These are phyloP conservation scores for Galeopsomyia nigrocyanea DNA, from an alignment of 2,888 invertebrate species.

Conservation along the genomic window DNA sequence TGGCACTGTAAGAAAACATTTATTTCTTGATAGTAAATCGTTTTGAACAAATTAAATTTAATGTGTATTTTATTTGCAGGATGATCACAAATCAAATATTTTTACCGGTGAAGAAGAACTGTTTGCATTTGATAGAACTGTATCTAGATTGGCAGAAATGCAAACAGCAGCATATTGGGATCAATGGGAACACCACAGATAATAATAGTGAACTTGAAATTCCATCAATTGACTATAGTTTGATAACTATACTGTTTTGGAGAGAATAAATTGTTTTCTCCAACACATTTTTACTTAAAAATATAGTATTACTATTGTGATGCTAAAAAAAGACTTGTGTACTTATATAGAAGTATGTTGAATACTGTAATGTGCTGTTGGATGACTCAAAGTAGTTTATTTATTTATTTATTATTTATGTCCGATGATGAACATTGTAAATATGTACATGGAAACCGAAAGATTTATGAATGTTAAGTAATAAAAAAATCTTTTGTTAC, in stretches of 20 bases:
- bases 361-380: conserved; percentile 5
- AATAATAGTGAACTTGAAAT: conserved; percentile 50
- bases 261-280: conserved; percentile 21
- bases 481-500: conserved; percentile 31
- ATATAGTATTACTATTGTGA: conserved; percentile 33
- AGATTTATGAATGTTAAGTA: conserved; percentile 30
- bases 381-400: conserved; percentile 35
- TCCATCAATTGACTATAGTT: conserved; percentile 7
- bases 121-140: conserved; percentile 95
- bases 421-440: conserved; percentile 28
- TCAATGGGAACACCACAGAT: conserved; percentile 74
- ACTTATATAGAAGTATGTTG: conserved; percentile 29
- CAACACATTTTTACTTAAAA: conserved; percentile 20
- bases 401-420: conserved; percentile 43
- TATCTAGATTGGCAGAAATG: conserved; percentile 96
- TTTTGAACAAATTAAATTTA: conserved; percentile 13
- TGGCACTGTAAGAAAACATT: conserved; percentile 74
- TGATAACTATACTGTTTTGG: conserved; percentile 9
- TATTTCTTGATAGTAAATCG: conserved; percentile 5
- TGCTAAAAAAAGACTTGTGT: conserved; percentile 20
- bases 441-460: conserved; percentile 32
- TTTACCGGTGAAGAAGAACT: conserved; percentile 98
- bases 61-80: conserved; percentile 69
- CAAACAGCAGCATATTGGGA: conserved; percentile 95
- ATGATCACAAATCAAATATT: conserved; percentile 85